Evolutionary conservation across 2,888 invertebrate species (phyloP).

Genomic region (Meta bourneti): DNA sequence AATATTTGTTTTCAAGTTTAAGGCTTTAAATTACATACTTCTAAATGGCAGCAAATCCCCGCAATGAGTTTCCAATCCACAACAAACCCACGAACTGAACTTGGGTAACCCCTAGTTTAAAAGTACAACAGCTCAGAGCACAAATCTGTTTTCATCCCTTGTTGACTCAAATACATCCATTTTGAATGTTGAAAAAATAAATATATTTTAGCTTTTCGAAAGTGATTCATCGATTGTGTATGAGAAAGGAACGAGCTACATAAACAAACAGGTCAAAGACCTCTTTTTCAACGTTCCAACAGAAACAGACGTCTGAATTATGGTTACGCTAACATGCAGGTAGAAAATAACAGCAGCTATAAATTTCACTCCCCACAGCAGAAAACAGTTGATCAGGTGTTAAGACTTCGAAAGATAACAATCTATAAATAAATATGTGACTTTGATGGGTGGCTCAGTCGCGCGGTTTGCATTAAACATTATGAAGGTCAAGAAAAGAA

Average conservation of each 20-base stretch:
- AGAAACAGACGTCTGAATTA: background rate
- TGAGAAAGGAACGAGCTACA: background rate
- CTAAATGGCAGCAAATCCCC: too few relatives aligned
- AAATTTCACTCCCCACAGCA: background rate
- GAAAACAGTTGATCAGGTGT: background rate
- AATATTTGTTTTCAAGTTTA: too few relatives aligned
- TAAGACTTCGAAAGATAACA: background rate
- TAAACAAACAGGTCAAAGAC: constrained; percentile 50
- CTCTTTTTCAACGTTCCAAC: background rate
- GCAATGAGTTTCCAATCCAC: too few relatives aligned
- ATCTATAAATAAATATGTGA: too few relatives aligned
- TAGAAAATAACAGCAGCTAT: background rate
- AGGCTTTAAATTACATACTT: too few relatives aligned
- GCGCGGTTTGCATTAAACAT: too few relatives aligned
- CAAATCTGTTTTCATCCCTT: too few relatives aligned
- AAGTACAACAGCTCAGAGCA: too few relatives aligned
- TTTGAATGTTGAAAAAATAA: background rate
- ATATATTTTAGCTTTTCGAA: background rate
- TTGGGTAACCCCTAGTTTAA: too few relatives aligned
- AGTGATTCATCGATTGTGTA: background rate
- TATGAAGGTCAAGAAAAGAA: background rate
- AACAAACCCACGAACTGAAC: too few relatives aligned
- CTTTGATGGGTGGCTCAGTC: too few relatives aligned
- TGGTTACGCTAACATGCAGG: background rate
- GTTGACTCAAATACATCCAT: background rate